Conservation (phyloP, 1,140 invertebrate genomes). For the Akabosia matsudoensis region DNA sequence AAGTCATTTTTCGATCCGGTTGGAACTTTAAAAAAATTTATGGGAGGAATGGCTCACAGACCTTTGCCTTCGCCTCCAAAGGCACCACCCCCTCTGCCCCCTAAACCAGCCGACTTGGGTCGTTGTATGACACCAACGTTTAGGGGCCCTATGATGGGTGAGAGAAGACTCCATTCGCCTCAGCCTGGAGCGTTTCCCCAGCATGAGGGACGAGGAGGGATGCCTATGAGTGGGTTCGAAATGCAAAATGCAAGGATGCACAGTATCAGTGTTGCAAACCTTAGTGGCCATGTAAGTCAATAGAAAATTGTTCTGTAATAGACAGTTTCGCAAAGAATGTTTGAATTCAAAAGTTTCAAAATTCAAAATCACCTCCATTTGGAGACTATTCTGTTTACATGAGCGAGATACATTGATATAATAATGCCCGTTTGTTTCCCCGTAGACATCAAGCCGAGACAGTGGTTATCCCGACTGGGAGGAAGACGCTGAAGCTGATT, state of each 20-base stretch:
- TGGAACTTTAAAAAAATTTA: slow-evolving; percentile 53
- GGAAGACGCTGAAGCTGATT: slow-evolving; percentile 46
- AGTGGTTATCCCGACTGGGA: slow-evolving; percentile 55
- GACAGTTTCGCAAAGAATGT: too few species aligned
- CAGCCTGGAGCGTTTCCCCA: not conserved
- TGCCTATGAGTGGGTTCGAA: slow-evolving; percentile 46
- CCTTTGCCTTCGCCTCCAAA: slow-evolving; percentile 55
- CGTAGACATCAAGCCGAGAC: slow-evolving; percentile 51
- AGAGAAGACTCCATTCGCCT: slow-evolving; percentile 36
- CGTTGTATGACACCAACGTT: slow-evolving; percentile 33
- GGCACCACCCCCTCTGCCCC: slow-evolving; percentile 36
- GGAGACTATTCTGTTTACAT: not conserved
- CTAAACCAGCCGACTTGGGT: slow-evolving; percentile 24
- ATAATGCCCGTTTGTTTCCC: slow-evolving; percentile 10
- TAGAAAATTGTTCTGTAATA: too few species aligned
- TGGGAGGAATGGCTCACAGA: slow-evolving; percentile 53
- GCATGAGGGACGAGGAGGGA: not conserved
- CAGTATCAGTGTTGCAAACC: slow-evolving; percentile 34
- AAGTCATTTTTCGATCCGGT: slow-evolving; percentile 53
- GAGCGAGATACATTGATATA: slow-evolving; percentile 16
- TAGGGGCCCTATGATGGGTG: not conserved
- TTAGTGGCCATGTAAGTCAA: slow-evolving; percentile 22
- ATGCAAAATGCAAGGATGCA: slow-evolving; percentile 35
- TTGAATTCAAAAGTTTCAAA: too few species aligned
- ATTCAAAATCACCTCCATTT: not conserved